Evolutionary conservation across 2,113 vertebrate genomes (phyloP), one percentile per base, ranked within the genome.

Genomic region (Muntiacus reevesi): DNA sequence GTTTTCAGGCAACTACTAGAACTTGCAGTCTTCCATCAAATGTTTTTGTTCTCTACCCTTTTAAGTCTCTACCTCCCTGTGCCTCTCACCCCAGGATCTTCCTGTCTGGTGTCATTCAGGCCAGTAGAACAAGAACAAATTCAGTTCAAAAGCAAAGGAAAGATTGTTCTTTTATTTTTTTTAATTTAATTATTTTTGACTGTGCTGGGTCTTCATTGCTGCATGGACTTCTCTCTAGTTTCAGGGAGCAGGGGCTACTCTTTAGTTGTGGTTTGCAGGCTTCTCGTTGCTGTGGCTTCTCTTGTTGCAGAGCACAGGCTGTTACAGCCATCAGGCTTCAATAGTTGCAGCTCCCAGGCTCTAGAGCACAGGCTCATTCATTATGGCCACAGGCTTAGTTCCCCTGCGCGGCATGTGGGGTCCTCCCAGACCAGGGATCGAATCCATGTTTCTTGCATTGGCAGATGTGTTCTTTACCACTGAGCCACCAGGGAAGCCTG

Each of bases 361-460:
- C 11, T 27, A 25, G 71, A 43, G 23, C 71, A 14, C 36, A 43
- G 36, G 21, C 36, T 25, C 11, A 7, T 27, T 14, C 25, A 36
- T 43, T 76, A 23, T 76, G 71, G 36, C 12, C 71, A 76, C 71
- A 43, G 36, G 23, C 71, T 76, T 76, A 76, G 23, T 7, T 25
- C 11, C 23, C 36, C 71, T 3, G 36, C 23, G 27, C 0, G 0
- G 36, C 21, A 76, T 43, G 71, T 1, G 23, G 71, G 36, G 23
- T 76, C 36, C 15, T 43, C 23, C 71, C 36, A 76, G 71, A 76
- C 12, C 21, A 76, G 36, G 36, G 11, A 14, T 27, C 3, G 0
- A 43, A 76, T 27, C 36, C 21, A 43, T 7, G 36, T 27, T 14
- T 76, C 36, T 23, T 14, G 36, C 71, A 43, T 27, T 43, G 71